Base-by-base conservation (phyloP, 2,888 invertebrate genomes). In the Drosophila macrospina region DNA sequence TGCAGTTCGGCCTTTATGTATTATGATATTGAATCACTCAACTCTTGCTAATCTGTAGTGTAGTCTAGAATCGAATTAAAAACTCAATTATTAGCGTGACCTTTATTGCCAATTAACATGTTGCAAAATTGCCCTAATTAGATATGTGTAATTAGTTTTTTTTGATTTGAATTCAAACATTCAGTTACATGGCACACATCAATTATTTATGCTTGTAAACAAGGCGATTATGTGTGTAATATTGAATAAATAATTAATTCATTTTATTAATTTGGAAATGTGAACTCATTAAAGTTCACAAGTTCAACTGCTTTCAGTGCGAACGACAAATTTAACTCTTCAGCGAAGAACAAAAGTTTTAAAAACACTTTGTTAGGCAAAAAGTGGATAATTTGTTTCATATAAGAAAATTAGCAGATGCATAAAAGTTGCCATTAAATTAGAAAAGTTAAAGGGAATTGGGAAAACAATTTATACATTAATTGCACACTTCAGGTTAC, bases 391-490 rank as follows among this genome's bases (percentile, higher is more conserved):
- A 66, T 51, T 67, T 24, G n/a, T 20, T 20, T 24, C 30, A 56
- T 44, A 45, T 32, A 28, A 48, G 50, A 61, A 48, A 55, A 61
- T 59, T 67, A 59, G 39, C 59, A 42, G 34, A 41, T 39, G 26
- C 24, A 45, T 73, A 71, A 28, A 54, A 36, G 15, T 34, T 20
- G 3, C 20, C 39, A 51, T 55, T 73, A 67, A 39, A 55, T 32
- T 47, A 16, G 26, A 24, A 60, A 73, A 71, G 32, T 73, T 73
- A 51, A 67, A 20, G 15, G 26, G 15, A 16, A 36, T 37, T 41
- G 39, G 15, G 10, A 13, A 26, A 44, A 36, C 8, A 44, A 34
- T 36, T 44, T 28, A 32, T 15, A 24, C 24, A 20, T 6, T 10
- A 7, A 15, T 50, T 37, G n/a, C n/a, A n/a, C n/a, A n/a, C n/a